These are phyloP conservation scores for Palythoa grandis DNA, from an alignment of 92 coral and sea anemone species.

Conservation along the genomic window DNA sequence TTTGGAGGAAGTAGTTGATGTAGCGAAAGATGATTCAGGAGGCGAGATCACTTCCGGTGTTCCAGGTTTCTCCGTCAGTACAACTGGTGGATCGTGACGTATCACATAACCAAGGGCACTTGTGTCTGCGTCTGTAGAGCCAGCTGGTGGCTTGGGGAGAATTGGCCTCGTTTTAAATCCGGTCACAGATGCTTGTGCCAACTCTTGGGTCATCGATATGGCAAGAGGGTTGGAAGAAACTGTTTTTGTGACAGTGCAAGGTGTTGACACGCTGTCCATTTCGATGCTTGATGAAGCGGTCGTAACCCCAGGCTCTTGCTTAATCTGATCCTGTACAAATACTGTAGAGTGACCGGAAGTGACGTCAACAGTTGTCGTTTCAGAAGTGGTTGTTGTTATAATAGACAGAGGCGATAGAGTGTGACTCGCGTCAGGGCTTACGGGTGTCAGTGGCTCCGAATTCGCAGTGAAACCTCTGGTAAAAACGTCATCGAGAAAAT, in stretches of 20 bases:
- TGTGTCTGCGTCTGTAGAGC: slow-evolving; percentile 16
- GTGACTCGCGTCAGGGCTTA: slow-evolving; percentile 13
- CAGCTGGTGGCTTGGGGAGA: slow-evolving; percentile 38
- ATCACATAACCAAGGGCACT: slow-evolving; percentile 33
- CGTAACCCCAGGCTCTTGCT: slow-evolving; percentile 16
- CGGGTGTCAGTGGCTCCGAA: slow-evolving; percentile 11
- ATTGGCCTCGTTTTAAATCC: slow-evolving; percentile 24
- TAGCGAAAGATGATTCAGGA: not conserved
- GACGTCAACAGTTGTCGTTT: not conserved
- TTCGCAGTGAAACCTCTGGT: slow-evolving; percentile 6
- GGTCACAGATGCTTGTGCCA: slow-evolving; percentile 32
- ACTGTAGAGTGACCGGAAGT: not conserved
- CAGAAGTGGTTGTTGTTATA: slow-evolving; percentile 11
- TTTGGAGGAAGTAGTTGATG: not conserved
- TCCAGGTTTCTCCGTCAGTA: slow-evolving; percentile 22
- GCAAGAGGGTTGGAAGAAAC: not conserved
- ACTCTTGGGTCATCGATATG: slow-evolving; percentile 8
- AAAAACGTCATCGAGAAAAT: slow-evolving; percentile 64
- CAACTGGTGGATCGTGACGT: slow-evolving; percentile 43
- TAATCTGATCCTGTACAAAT: slow-evolving; percentile 26
- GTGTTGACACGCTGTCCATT: slow-evolving; percentile 10
- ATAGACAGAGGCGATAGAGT: slow-evolving; percentile 11
- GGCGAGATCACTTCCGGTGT: slow-evolving; percentile 1
- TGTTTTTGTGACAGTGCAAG: not conserved
- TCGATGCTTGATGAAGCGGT: not conserved